Base-by-base conservation (phyloP, 1,140 invertebrate species). In the Harpegnathos saltator region DNA sequence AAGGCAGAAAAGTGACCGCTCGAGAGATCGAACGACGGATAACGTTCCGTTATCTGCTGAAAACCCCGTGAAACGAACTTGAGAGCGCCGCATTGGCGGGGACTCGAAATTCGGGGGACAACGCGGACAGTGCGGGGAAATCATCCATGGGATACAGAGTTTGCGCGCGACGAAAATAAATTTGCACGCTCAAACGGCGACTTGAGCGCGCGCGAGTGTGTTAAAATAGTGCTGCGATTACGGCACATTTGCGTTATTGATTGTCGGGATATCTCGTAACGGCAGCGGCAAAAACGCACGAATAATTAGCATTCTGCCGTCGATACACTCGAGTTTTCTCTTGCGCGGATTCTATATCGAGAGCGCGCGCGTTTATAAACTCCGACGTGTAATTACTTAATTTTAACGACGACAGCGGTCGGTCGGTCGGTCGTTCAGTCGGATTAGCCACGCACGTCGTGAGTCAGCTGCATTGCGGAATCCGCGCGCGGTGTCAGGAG, bases 371-470 rank as follows among this genome's bases (percentile, higher is more conserved):
- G 72, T 38, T 1, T 26, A n/a, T 59, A 61, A n/a, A n/a, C 61
- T 44, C 17, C 38, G 58, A 62, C 58, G 22, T 75, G 29, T 44
- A 63, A 75, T 75, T 75, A 75, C 58, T 75, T 75, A 48, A 75
- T 75, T 75, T 75, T 75, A 75, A 63, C 72, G 59, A 62, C 59
- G 38, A 63, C 59, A n/a, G n/a, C n/a, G n/a, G n/a, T n/a, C 59
- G 58, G 38, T 63, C 58, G 24, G 38, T 38, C n/a, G n/a, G n/a
- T n/a, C 59, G 58, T 22, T 63, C 58, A 17, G 38, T 38, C 58
- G 58, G 38, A 74, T 74, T 48, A 48, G 38, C 7, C n/a, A 38
- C 74, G 26, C 73, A 44, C n/a, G 22, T n/a, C 19, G 7, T 66
- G 74, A 78, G 29, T 78, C 65, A 78, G 19, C 29, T 50, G 74